phyloP scores from a whole-genome alignment of 2,113 vertebrate species.

The Porphyrio hochstetteri region DNA sequence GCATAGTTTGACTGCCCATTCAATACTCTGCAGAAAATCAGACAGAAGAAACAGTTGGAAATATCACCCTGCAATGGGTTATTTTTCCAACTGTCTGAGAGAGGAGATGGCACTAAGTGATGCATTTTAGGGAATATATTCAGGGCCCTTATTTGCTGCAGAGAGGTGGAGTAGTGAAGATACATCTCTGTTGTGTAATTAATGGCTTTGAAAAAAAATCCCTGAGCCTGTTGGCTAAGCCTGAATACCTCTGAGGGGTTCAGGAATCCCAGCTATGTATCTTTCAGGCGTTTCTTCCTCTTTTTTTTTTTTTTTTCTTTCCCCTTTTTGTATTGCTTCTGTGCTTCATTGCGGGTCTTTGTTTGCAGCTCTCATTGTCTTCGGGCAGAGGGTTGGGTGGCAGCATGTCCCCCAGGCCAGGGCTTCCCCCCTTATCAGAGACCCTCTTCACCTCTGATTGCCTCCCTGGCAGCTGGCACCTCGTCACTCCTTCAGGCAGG shows the following conservation, averaged over 20 bases:
- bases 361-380: conserved; percentile 21
- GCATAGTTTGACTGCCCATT: rapidly evolving
- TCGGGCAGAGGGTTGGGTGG: background rate
- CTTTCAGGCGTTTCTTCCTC: conserved; percentile 57
- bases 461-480: rapidly evolving
- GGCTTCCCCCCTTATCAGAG: background rate
- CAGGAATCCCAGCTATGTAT: conserved; percentile 75
- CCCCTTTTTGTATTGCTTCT: background rate
- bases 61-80: background rate
- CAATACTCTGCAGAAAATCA: background rate
- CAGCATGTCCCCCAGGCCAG: background rate
- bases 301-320: background rate
- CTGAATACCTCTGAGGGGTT: conserved; percentile 68
- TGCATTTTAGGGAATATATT: background rate
- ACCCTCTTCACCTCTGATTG: background rate
- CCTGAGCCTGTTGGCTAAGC: conserved; percentile 58
- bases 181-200: conserved; percentile 67
- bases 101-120: background rate
- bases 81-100: background rate
- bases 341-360: background rate
- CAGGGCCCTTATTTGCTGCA: background rate
- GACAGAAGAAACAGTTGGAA: background rate
- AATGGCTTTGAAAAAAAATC: conserved; percentile 51
- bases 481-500: rapidly evolving
- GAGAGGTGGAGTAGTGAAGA: conserved; percentile 50